phyloP scores from a whole-genome alignment of 2,888 invertebrate species.

The Cyaniris semiargus region DNA sequence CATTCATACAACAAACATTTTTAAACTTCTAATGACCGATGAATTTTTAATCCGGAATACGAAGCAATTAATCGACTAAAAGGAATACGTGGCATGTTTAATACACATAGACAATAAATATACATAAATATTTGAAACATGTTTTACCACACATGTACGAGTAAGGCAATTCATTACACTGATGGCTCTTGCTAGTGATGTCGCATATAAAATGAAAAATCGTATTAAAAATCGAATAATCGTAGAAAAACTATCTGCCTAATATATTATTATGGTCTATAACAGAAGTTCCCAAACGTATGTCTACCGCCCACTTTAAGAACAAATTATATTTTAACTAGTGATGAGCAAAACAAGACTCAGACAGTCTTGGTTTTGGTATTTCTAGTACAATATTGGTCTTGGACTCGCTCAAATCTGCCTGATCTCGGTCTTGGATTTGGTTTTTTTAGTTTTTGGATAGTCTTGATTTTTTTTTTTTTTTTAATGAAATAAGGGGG shows the following conservation, averaged over 20 bases:
- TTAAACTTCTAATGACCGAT: not conserved
- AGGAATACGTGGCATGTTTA: not conserved
- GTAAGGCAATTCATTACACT: slow-evolving; percentile 70
- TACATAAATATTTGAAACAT: slow-evolving; percentile 11
- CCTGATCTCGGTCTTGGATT: too few species aligned
- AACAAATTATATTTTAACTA: too few species aligned
- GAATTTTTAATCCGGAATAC: not conserved
- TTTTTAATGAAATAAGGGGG: too few species aligned
- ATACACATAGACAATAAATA: slow-evolving; percentile 13
- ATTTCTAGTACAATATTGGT: too few species aligned
- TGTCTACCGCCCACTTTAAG: too few species aligned
- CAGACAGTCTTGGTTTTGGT: too few species aligned
- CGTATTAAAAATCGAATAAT: not conserved
- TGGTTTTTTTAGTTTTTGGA: too few species aligned
- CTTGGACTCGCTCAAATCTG: too few species aligned
- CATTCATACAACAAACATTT: not conserved
- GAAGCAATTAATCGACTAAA: not conserved
- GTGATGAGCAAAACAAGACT: too few species aligned
- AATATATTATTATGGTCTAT: too few species aligned
- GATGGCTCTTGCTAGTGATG: slow-evolving; percentile 52
- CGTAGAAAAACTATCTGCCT: not conserved
- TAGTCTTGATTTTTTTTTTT: too few species aligned
- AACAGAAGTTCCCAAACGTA: too few species aligned
- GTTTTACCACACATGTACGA: slow-evolving; percentile 52
- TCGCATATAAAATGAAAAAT: not conserved